Evolutionary conservation across 2,113 vertebrate genomes (phyloP).

Genomic region (Polypterus bichir): DNA sequence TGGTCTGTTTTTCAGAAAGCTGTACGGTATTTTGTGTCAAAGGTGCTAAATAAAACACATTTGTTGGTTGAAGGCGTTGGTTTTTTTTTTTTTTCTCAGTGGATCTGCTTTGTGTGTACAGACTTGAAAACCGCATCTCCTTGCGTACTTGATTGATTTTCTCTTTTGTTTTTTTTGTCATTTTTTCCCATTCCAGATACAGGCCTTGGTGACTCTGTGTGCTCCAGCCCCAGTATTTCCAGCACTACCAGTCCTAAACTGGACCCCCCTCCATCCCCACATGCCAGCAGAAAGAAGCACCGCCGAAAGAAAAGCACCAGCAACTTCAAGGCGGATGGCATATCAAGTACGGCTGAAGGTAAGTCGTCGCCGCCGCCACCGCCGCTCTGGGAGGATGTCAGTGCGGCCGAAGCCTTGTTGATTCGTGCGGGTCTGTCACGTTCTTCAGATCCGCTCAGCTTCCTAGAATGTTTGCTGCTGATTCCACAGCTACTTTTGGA

Average conservation of each 20-base stretch:
- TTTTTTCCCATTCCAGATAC: constrained; percentile 54
- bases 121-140: too few relatives aligned
- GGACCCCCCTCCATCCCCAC: constrained; percentile 88
- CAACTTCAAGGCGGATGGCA: constrained; percentile 89
- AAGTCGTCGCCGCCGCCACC: constrained; percentile 23
- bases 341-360: constrained; percentile 89
- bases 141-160: not conserved
- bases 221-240: constrained; percentile 89
- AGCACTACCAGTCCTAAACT: constrained; percentile 89
- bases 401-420: not conserved
- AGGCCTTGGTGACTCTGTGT: constrained; percentile 78
- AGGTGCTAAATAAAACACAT: too few relatives aligned
- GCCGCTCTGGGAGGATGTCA: not conserved
- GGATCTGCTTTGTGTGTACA: too few relatives aligned
- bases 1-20: too few relatives aligned
- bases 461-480: not conserved
- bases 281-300: constrained; percentile 96
- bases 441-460: too few relatives aligned
- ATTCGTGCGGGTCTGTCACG: too few relatives aligned
- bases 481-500: not conserved
- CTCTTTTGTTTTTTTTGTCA: constrained; percentile 6
- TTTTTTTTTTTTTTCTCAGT: too few relatives aligned
- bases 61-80: too few relatives aligned
- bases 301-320: constrained; percentile 95
- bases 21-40: too few relatives aligned